A percentile compares a stretch with the other conserved stretches of the same genome.
Evolutionary conservation across 2,888 invertebrate genomes (phyloP).

Genomic region (Arge pagana): DNA sequence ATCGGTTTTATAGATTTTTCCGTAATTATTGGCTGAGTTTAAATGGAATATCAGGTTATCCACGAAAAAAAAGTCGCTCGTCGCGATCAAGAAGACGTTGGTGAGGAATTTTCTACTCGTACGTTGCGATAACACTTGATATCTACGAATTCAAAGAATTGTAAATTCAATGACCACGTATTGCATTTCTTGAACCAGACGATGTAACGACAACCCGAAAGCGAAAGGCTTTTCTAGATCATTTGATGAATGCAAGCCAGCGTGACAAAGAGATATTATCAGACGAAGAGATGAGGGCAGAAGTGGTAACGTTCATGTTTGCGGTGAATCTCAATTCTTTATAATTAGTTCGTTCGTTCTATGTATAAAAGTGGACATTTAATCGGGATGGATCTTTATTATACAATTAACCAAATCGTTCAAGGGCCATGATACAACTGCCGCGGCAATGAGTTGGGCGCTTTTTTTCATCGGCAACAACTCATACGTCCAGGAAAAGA

Average conservation of each 20-base stretch:
- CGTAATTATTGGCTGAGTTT: no score
- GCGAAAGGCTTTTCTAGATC: slow-evolving; percentile 71
- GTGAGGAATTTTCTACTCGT: slow-evolving; percentile 22
- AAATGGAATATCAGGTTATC: slow-evolving; percentile 43
- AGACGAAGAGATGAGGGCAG: slow-evolving; percentile 67
- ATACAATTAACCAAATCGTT: no score
- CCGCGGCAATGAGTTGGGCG: slow-evolving; percentile 61
- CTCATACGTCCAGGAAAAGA: slow-evolving; percentile 59
- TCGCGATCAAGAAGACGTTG: not conserved
- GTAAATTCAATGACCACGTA: not conserved
- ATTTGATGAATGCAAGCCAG: slow-evolving; percentile 64
- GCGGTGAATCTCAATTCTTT: slow-evolving; percentile 65
- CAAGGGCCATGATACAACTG: slow-evolving; percentile 63
- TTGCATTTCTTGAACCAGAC: no score
- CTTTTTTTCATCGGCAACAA: slow-evolving; percentile 60
- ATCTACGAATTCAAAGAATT: not conserved
- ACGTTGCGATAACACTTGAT: not conserved
- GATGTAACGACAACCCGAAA: no score
- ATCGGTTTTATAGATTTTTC: no score
- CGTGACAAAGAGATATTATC: slow-evolving; percentile 65
- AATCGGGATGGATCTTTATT: not conserved
- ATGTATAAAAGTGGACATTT: not conserved
- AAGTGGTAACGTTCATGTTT: slow-evolving; percentile 78
- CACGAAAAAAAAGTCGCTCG: slow-evolving; percentile 33
- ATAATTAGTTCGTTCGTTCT: no score